Conservation (phyloP, 2,797 vertebrate genomes). For the Anniella stebbinsi region DNA sequence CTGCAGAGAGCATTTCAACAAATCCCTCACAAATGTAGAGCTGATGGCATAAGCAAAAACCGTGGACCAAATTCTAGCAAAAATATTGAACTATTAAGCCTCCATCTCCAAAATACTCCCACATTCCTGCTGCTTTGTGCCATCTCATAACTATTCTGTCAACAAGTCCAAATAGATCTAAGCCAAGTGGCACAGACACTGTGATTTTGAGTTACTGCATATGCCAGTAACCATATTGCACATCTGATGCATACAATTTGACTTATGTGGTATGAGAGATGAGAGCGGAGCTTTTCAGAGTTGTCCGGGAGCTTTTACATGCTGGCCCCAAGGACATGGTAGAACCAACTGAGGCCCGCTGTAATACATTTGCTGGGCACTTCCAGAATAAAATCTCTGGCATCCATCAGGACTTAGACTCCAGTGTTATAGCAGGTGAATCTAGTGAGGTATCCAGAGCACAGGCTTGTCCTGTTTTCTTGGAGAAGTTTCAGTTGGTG, state of each 20-base stretch:
- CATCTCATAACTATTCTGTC: slow-evolving; percentile 8
- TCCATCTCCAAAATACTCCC: slow-evolving; percentile 13
- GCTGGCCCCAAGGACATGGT: no score
- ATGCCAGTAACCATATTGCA: neutral
- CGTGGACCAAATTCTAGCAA: slow-evolving; percentile 12
- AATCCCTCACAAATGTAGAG: slow-evolving; percentile 1
- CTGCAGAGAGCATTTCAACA: neutral
- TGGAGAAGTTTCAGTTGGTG: no score
- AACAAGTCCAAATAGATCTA: slow-evolving; percentile 12
- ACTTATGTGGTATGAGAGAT: neutral
- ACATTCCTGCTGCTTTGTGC: slow-evolving; percentile 22
- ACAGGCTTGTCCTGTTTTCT: no score
- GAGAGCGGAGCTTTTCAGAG: no score
- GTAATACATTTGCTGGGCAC: no score
- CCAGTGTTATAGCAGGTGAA: no score
- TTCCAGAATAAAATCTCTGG: no score
- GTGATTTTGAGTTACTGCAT: neutral
- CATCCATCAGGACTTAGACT: no score
- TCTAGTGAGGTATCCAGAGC: no score
- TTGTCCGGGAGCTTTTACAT: no score
- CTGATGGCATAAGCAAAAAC: neutral
- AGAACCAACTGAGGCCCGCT: no score
- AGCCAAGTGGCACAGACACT: neutral
- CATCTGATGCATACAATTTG: neutral
- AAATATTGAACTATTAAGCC: slow-evolving; percentile 32